phyloP scores from a whole-genome alignment of 2,113 vertebrate species.

The Passer montanus region DNA sequence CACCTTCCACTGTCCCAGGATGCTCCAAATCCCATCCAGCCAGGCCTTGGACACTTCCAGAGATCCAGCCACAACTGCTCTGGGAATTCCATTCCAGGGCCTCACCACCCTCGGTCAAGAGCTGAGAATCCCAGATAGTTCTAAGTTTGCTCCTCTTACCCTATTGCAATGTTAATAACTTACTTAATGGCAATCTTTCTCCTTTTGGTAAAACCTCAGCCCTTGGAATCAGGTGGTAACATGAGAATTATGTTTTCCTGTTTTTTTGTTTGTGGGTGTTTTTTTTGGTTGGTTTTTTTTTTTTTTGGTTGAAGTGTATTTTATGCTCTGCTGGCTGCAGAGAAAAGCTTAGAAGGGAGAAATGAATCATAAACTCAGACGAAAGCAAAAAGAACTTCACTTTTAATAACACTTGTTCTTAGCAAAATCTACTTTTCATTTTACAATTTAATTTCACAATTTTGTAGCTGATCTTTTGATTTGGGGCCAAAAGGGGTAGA shows the following conservation, averaged over 20 bases:
- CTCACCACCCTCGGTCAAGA: not conserved
- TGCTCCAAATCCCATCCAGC: rapidly evolving
- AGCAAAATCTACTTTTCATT: not conserved
- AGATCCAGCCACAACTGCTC: not conserved
- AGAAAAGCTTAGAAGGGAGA: not conserved
- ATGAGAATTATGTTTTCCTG: not conserved
- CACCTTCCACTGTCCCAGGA: not conserved
- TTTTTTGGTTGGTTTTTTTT: not conserved
- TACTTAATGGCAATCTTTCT: not conserved
- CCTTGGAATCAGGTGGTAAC: not conserved
- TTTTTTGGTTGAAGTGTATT: not conserved
- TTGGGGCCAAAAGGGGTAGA: not conserved
- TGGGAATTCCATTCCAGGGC: not conserved
- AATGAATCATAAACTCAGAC: not conserved
- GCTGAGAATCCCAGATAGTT: not conserved
- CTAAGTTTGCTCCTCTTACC: not conserved
- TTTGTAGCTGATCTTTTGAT: not conserved
- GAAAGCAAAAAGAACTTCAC: not conserved
- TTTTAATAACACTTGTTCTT: not conserved
- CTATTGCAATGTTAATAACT: not conserved
- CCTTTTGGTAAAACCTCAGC: not conserved
- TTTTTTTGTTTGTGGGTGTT: not conserved
- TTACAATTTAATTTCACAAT: not conserved
- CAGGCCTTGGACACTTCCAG: not conserved
- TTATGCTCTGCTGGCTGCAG: constrained; percentile 5